Base-by-base conservation (phyloP, 2,888 invertebrate genomes). In the Drosophila yooni region DNA sequence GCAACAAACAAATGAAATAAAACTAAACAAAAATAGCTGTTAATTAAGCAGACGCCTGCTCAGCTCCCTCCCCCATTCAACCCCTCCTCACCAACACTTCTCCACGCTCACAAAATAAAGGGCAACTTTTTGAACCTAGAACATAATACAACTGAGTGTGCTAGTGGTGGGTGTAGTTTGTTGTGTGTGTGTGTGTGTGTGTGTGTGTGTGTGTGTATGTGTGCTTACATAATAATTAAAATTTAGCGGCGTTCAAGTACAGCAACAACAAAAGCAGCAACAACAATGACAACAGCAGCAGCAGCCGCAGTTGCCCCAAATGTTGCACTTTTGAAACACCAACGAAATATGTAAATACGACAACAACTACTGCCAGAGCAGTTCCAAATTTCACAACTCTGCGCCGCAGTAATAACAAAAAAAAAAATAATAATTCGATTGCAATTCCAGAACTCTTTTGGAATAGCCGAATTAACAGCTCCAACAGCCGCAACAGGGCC, bases 191-290 rank as follows among this genome's bases (percentile, higher is more conserved):
- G 21, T 31, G 34, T 43, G 36, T n/a, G 51, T 52, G 48, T 51
- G 52, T 38, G 18, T 21, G 36, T 48, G 29, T 33, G 29, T 50
- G 46, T 27, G 52, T 36, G 36, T 52, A 18, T 73, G 57, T 51
- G 50, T 61, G 62, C 50, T 76, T 77, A 70, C 70, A 86, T 76
- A 75, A 83, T 85, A 82, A 91, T 84, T 78, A 83, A 83, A 90
- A 71, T 84, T 79, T 79, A 79, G 82, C 74, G 72, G 70, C 70
- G 74, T 71, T 85, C 80, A 81, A 81, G 79, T 77, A 36, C 52
- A 60, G 25, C 58, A 50, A 21, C 60, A 58, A 5, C 58, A 60
- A 27, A 58, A 48, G 18, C 57, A 60, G 13, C 48, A 29, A 18
- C 53, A n/a, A 48, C 40, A 31, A 50, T 51, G 25, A 21, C 53